Base-by-base conservation (phyloP, 2,797 vertebrate genomes). In the Borostomias antarcticus region DNA sequence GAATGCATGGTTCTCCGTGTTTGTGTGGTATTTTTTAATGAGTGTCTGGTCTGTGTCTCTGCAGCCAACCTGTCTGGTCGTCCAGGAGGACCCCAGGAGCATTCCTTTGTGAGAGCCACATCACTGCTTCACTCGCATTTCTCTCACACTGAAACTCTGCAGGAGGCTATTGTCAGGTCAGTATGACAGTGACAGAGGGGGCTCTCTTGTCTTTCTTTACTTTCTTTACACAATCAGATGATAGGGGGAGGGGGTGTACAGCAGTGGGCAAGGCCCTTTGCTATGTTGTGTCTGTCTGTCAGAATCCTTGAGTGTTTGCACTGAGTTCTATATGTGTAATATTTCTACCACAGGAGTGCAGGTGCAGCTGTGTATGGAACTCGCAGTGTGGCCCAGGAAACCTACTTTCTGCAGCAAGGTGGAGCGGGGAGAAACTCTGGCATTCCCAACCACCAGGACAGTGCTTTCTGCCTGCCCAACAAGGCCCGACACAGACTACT, bases 161-260 rank as follows among this genome's bases (percentile, higher is more conserved):
- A 95, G 7, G 95, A 98, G 76, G 82, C 95, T 75, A 95, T 95
- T 13, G 60, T 97, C 81, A 95, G 98, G 97, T 98, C 81, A 88
- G 93, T 47, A 40, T 23, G 30, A 75, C 77, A 68, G 76, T 59
- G 72, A 79, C 43, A 26, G 35, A 71, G 75, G 76, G 72, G 76
- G 58, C 52, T 69, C 62, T n/a, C 54, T 30, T 45, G 43, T 58
- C 32, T 68, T 76, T 75, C 65, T 71, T 47, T 48, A 64, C 53
- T 67, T 40, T n/a, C n/a, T n/a, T n/a, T n/a, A n/a, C 43, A 66
- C n/a, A 58, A 59, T 58, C 26, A 64, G 50, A 70, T 52, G 60
- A 74, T 21, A 71, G 80, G 82, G 82, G 78, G 25, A 53, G 69
- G 70, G 70, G 17, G 7, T 1, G 21, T 35, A 28, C 37, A 40